phyloP scores from a whole-genome alignment of 2,113 vertebrate genomes.

The Leucosticte australis region DNA sequence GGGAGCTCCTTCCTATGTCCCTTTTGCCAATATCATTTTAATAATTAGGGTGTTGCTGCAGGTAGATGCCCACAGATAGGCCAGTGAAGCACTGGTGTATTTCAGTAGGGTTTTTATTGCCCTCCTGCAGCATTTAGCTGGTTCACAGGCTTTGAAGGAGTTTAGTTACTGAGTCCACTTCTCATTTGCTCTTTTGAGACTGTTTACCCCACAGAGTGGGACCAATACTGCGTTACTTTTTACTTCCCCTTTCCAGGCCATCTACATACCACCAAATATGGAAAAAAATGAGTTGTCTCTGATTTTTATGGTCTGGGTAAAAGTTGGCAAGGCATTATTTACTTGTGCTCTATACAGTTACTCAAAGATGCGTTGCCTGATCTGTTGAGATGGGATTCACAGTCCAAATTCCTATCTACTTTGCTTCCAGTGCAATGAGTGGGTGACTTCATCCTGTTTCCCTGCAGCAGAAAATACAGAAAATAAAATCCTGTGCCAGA shows the following conservation, averaged over 20 bases:
- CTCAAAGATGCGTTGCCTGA: not conserved
- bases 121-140: not conserved
- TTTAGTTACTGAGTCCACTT: not conserved
- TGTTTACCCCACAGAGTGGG: not conserved
- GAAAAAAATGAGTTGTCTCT: not conserved
- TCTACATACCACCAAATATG: not conserved
- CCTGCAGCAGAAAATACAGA: not conserved
- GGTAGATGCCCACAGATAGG: not conserved
- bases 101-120: not conserved
- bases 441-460: not conserved
- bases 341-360: not conserved
- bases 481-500: not conserved
- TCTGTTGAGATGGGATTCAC: not conserved
- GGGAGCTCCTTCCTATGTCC: not conserved
- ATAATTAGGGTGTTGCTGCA: not conserved
- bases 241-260: not conserved
- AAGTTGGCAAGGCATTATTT: not conserved
- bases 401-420: not conserved
- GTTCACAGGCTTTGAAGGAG: not conserved
- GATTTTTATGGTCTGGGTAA: not conserved
- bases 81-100: not conserved
- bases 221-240: not conserved
- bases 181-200: not conserved
- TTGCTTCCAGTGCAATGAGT: not conserved
- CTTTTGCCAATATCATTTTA: not conserved